Base-by-base conservation (phyloP, 2,113 vertebrate species). In the Panthera tigris region DNA sequence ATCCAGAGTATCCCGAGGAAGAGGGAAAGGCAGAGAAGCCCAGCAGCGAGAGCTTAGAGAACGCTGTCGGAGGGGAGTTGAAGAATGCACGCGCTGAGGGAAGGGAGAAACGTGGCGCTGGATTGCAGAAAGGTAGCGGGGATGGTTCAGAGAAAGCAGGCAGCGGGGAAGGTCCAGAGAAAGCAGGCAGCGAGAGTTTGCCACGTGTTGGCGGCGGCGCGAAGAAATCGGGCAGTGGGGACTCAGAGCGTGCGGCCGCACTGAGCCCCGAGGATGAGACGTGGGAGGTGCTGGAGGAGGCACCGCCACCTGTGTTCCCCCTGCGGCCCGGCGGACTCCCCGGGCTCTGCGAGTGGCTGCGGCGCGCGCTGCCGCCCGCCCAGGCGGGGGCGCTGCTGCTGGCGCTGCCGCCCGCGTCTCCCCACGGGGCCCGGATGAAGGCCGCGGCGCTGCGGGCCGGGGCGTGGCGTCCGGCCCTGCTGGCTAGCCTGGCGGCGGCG, bases 391-490 rank as follows among this genome's bases (percentile, higher is more conserved):
- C 98, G 0, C 97, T 99, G 71, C 95, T 99, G 55, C 76, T 99
- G 61, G 98, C 98, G 2, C 91, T 98, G 92, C 98, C 98, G 0
- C 98, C 98, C 2, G 25, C 97, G 1, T 98, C 98, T 11, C 79
- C 85, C 0, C 15, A 14, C 1, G 94, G 95, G 0, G 98, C 98
- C 8, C 91, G 95, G n/a, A 98, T 84, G 76, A 99, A 99, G 96
- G 98, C 95, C 2, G 97, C 97, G 0, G 97, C 98, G 1, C 93
- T 98, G 19, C 95, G 98, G 8, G 98, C 98, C 0, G 98, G 98
- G 9, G 98, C 98, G 0, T 99, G 98, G 98, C 97, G 98, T 63
- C 97, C 98, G 1, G 98, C 98, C 0, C 76, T 98, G 29, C 79
- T 98, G 31, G 98, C 98, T 10, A 98, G 98, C 76, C 76, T 98